Base-by-base conservation (phyloP, 2,888 invertebrate genomes). In the Yponomeuta cagnagella region DNA sequence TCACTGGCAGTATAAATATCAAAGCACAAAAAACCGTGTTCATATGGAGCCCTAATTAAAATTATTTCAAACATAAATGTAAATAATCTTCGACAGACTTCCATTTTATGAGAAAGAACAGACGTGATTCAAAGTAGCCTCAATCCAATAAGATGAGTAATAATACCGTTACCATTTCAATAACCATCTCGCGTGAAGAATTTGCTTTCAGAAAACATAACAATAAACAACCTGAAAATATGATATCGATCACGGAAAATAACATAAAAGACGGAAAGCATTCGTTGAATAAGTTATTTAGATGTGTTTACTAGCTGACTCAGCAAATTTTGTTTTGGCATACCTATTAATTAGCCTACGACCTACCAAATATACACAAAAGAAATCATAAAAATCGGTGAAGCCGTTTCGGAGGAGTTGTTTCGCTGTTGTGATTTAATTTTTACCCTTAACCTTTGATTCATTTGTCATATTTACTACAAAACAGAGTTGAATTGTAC, bases 131-230 rank as follows among this genome's bases (percentile, higher is more conserved):
- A 43, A 48, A 37, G 37, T 23, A 68, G 43, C 37, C 52, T 58
- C 52, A 58, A 68, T 43, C 68, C 68, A 68, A 37, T 68, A 43
- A 68, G 68, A 68, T 68, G 68, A 68, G 68, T 68, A 68, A 68
- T 37, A 43, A 68, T 43, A 43, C 43, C 12, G 52, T 58, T 58
- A 58, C 52, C 15, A 58, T 58, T 33, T 23, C 37, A 68, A 15
- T 48, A 37, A 48, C 37, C 65, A 65, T 65, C 31, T 65, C 30
- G 65, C 63, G n/a, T 63, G 63, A 63, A 63, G 63, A 23, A n/a
- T 63, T 63, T 63, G 63, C 10, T 43, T 43, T 43, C 43, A 43
- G 43, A 43, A 8, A 43, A 43, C 43, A 43, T 43, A 8, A 43
- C 15, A 58, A 58, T 58, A 58, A 58, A 58, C 52, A 58, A 58